These are phyloP conservation scores for Pemphredon lugubris DNA, from an alignment of 2,888 invertebrate species.

Conservation along the genomic window DNA sequence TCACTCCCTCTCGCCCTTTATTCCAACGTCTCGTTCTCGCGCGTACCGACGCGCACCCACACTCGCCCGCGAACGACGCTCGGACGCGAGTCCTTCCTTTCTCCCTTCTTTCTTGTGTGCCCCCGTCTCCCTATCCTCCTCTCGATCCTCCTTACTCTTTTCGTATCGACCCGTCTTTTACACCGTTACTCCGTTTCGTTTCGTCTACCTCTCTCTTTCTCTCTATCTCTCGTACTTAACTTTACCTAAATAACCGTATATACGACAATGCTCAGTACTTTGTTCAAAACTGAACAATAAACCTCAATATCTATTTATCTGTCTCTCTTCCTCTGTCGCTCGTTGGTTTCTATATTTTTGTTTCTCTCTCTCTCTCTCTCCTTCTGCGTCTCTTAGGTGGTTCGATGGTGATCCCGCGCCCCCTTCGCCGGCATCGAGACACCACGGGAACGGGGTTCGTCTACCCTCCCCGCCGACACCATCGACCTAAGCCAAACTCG, in stretches of 20 bases:
- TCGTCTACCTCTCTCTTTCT: conserved; percentile 3
- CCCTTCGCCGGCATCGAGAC: too few relatives aligned
- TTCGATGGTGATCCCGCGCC: neutral
- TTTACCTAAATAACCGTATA: neutral
- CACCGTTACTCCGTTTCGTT: conserved; percentile 21
- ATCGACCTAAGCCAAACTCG: conserved; percentile 55
- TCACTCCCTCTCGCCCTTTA: conserved; percentile 16
- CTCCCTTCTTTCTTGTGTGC: too few relatives aligned
- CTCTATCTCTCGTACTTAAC: neutral
- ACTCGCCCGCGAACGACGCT: too few relatives aligned
- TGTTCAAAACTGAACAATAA: too few relatives aligned
- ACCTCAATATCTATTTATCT: conserved; percentile 25
- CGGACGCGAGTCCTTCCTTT: too few relatives aligned
- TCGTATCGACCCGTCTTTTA: too few relatives aligned
- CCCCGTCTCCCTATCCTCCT: conserved; percentile 12
- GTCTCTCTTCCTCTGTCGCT: neutral
- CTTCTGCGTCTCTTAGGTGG: too few relatives aligned
- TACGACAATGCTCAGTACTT: too few relatives aligned
- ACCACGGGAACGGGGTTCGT: too few relatives aligned
- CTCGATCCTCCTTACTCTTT: too few relatives aligned
- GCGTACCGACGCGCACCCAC: too few relatives aligned
- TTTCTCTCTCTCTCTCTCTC: conserved; percentile 9
- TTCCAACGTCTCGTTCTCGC: too few relatives aligned
- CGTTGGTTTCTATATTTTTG: conserved; percentile 1
- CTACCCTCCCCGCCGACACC: conserved; percentile 38